Evolutionary conservation across 1,140 invertebrate genomes (phyloP).

Genomic region (Nixonia krombeini): DNA sequence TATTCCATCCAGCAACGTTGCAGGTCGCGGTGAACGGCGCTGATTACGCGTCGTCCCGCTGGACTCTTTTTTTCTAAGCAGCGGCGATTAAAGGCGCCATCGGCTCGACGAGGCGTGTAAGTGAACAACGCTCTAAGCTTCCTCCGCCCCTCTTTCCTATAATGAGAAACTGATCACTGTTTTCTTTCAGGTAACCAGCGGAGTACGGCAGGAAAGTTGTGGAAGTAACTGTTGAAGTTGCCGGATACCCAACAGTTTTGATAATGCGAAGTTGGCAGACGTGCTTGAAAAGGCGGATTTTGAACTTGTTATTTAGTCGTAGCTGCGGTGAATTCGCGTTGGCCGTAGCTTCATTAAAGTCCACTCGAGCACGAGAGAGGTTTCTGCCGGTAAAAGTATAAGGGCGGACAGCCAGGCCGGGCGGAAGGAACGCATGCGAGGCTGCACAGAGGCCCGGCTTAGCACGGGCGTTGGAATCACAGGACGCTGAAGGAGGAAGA

Average conservation of each 20-base stretch:
- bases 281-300: conserved; percentile 16
- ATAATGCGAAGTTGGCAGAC: conserved; percentile 26
- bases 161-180: too few relatives aligned
- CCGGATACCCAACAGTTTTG: too few relatives aligned
- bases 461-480: conserved; percentile 17
- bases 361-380: conserved; percentile 39
- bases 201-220: neutral
- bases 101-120: too few relatives aligned
- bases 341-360: conserved; percentile 51
- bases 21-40: too few relatives aligned
- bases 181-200: too few relatives aligned
- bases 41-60: too few relatives aligned
- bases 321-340: conserved; percentile 38
- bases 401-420: conserved; percentile 9
- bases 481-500: conserved; percentile 14
- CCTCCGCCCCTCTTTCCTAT: too few relatives aligned
- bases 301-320: conserved; percentile 44
- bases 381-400: conserved; percentile 17
- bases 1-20: neutral
- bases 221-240: neutral
- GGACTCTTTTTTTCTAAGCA: too few relatives aligned
- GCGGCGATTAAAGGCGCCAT: too few relatives aligned
- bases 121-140: too few relatives aligned
- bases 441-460: conserved; percentile 12
- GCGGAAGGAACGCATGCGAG: neutral